Evolutionary conservation across 2,888 invertebrate genomes (phyloP).

Genomic region (Sphinx pinastri): DNA sequence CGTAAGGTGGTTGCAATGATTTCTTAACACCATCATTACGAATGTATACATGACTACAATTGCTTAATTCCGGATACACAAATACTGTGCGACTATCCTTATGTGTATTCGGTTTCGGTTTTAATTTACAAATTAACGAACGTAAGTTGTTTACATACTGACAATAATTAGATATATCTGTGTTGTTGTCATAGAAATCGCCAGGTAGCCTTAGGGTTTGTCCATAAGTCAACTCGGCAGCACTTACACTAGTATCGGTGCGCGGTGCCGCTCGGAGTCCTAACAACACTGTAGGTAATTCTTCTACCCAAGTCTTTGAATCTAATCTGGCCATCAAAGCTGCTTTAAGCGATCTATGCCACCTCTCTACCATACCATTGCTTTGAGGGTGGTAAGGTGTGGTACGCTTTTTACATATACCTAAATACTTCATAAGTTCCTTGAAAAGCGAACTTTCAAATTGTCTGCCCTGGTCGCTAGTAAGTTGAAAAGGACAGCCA

Average conservation of each 20-base stretch:
- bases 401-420: conserved; percentile 32
- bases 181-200: too few species aligned
- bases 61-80: too few species aligned
- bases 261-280: too few species aligned
- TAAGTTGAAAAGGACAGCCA: conserved; percentile 33
- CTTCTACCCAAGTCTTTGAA: conserved; percentile 9
- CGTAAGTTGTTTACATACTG: too few species aligned
- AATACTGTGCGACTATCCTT: too few species aligned
- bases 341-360: conserved; percentile 37
- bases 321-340: conserved; percentile 32
- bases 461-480: conserved; percentile 38
- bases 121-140: too few species aligned
- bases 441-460: conserved; percentile 37
- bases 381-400: conserved; percentile 32
- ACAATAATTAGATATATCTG: too few species aligned
- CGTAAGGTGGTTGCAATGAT: conserved; percentile 23
- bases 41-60: conserved; percentile 13
- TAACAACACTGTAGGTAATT: conserved; percentile 1
- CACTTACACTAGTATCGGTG: too few species aligned
- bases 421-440: conserved; percentile 33
- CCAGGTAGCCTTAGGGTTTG: too few species aligned
- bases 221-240: too few species aligned
- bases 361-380: conserved; percentile 39
- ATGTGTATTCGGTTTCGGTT: too few species aligned
- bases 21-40: conserved; percentile 1